A percentile compares a stretch with the other conserved stretches of the same genome.
Evolutionary conservation across 2,888 invertebrate genomes (phyloP).

Genomic region (Geotrupes spiniger): DNA sequence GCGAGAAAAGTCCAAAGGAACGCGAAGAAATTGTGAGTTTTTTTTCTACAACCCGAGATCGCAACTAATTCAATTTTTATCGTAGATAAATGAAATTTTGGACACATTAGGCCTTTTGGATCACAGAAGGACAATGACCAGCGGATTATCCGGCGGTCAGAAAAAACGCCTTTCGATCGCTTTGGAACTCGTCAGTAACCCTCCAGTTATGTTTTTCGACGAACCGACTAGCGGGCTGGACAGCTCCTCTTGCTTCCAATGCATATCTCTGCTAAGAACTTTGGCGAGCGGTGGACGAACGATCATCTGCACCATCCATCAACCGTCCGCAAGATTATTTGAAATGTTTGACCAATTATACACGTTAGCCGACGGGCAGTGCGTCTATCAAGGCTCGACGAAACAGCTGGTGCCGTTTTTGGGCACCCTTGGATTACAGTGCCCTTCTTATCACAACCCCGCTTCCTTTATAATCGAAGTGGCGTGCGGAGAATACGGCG

Average conservation of each 20-base stretch:
- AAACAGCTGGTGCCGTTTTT: conserved; percentile 80
- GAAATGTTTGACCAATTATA: conserved; percentile 97
- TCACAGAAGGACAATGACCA: conserved; percentile 85
- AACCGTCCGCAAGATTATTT: conserved; percentile 93
- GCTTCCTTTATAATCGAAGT: conserved; percentile 96
- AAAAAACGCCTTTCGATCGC: conserved; percentile 94
- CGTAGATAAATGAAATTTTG: conserved; percentile 87
- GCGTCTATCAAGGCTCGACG: conserved; percentile 87
- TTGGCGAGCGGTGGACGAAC: conserved; percentile 88
- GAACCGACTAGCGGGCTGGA: conserved; percentile 96
- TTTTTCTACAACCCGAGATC: not conserved
- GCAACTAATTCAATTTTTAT: conserved; percentile 21
- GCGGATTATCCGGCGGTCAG: conserved; percentile 91
- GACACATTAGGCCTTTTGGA: conserved; percentile 84
- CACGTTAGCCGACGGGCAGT: conserved; percentile 90
- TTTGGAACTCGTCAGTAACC: conserved; percentile 91
- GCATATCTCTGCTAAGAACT: conserved; percentile 84
- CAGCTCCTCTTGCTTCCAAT: conserved; percentile 93
- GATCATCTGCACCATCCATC: conserved; percentile 94
- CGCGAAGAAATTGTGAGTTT: conserved; percentile 79
- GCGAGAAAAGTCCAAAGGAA: conserved; percentile 65
- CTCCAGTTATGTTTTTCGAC: conserved; percentile 97
- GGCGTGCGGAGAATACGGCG: conserved; percentile 94
- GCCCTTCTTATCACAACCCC: conserved; percentile 95
- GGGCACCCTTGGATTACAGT: conserved; percentile 76